These are phyloP conservation scores for Erebia epiphron DNA, from an alignment of 2,888 invertebrate genomes.

Conservation along the genomic window DNA sequence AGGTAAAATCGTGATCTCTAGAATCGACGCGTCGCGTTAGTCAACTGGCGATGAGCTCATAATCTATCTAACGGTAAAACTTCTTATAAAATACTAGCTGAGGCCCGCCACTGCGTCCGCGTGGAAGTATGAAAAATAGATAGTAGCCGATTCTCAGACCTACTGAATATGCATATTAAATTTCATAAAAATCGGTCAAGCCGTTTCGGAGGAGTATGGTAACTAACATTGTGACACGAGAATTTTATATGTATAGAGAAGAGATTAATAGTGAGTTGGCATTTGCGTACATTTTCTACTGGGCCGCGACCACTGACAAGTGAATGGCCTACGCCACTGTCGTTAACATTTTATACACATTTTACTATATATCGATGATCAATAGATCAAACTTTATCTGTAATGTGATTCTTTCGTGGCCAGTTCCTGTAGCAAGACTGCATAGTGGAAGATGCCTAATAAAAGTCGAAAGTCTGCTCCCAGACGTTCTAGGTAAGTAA, in stretches of 20 bases:
- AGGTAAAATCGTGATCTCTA: not conserved
- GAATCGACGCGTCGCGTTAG: not conserved
- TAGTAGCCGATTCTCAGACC: too few species aligned
- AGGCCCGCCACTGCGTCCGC: too few species aligned
- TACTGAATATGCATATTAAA: too few species aligned
- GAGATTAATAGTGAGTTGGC: not conserved
- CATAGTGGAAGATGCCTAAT: not conserved
- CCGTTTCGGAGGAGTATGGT: too few species aligned
- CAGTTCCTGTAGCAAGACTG: not conserved
- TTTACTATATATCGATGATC: not conserved
- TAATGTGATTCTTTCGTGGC: not conserved
- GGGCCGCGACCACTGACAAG: constrained; percentile 7
- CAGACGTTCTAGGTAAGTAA: not conserved
- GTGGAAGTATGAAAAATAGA: too few species aligned
- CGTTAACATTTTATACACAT: not conserved
- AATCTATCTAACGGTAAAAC: constrained; percentile 28
- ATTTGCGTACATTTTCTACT: constrained; percentile 8
- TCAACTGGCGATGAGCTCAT: constrained; percentile 28
- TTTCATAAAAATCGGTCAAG: too few species aligned
- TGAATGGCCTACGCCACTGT: not conserved
- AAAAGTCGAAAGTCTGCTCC: not conserved
- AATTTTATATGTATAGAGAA: too few species aligned
- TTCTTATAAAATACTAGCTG: constrained; percentile 20
- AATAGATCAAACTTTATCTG: not conserved
- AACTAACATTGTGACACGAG: too few species aligned